phyloP scores from a whole-genome alignment of 2,113 vertebrate genomes.

The Orientallactaga bullata region DNA sequence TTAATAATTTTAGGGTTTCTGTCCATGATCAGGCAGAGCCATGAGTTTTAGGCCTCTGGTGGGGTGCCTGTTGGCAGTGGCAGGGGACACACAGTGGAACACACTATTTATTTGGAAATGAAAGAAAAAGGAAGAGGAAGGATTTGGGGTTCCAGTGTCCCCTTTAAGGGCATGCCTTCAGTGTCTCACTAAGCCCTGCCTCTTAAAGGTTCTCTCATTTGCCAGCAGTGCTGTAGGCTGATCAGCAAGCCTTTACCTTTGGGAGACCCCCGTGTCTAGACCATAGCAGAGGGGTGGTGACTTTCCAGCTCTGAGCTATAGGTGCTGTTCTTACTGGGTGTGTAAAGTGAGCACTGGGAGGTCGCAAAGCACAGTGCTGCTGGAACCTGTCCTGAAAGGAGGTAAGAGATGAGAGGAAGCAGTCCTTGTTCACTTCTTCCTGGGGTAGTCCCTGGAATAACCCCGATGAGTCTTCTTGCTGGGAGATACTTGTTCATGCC shows the following conservation, averaged over 20 bases:
- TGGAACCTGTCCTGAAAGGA: not conserved
- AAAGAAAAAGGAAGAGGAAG: not conserved
- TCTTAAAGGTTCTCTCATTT: not conserved
- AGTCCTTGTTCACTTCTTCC: not conserved
- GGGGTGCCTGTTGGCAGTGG: not conserved
- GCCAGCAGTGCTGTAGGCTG: not conserved
- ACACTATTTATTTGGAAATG: not conserved
- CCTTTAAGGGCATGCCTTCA: not conserved
- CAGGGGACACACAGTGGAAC: not conserved
- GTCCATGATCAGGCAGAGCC: not conserved
- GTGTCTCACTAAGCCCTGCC: not conserved
- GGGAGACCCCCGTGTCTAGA: not conserved
- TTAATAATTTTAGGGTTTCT: not conserved
- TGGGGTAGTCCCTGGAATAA: not conserved
- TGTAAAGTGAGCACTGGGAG: not conserved
- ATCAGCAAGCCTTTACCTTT: too few relatives aligned
- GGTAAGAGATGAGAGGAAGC: not conserved
- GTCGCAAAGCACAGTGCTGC: not conserved
- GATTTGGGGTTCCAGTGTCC: not conserved
- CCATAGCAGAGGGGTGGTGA: not conserved
- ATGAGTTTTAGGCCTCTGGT: not conserved
- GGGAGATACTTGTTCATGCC: not conserved
- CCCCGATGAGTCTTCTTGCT: not conserved
- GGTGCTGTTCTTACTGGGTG: not conserved
- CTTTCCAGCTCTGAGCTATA: not conserved